Evolutionary conservation across 2,888 invertebrate species (phyloP).

Genomic region (Oxycera nigricornis): DNA sequence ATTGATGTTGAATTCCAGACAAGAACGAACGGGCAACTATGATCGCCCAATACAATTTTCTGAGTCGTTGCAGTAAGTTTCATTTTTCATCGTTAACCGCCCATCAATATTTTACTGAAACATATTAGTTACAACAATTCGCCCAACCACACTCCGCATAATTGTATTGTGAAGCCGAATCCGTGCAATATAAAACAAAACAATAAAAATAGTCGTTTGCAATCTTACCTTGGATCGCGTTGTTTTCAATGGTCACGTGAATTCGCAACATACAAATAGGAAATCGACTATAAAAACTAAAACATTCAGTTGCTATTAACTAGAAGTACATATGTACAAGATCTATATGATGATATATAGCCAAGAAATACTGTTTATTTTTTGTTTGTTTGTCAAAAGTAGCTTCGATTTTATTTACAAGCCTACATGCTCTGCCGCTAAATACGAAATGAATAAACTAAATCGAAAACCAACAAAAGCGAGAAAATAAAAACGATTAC

Average conservation of each 20-base stretch:
- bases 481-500: conserved; percentile 7
- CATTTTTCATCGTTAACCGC: too few species aligned
- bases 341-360: too few species aligned
- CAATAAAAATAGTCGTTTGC: not conserved
- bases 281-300: not conserved
- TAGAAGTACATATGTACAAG: conserved; percentile 30
- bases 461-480: not conserved
- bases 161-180: conserved; percentile 22
- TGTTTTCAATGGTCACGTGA: not conserved
- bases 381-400: conserved; percentile 22
- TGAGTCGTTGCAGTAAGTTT: too few species aligned
- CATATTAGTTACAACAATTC: not conserved
- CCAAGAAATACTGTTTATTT: conserved; percentile 34
- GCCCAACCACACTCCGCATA: not conserved
- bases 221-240: conserved; percentile 17
- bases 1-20: too few species aligned
- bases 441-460: conserved; percentile 3
- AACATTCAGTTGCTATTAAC: conserved; percentile 15
- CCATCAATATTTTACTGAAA: too few species aligned
- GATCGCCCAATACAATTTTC: too few species aligned
- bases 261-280: not conserved
- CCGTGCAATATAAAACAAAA: not conserved
- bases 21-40: too few species aligned
- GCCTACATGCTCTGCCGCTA: conserved; percentile 36
- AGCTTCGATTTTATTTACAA: conserved; percentile 37